Evolutionary conservation across 1,140 invertebrate species (phyloP).

Genomic region (Solenopsis invicta): DNA sequence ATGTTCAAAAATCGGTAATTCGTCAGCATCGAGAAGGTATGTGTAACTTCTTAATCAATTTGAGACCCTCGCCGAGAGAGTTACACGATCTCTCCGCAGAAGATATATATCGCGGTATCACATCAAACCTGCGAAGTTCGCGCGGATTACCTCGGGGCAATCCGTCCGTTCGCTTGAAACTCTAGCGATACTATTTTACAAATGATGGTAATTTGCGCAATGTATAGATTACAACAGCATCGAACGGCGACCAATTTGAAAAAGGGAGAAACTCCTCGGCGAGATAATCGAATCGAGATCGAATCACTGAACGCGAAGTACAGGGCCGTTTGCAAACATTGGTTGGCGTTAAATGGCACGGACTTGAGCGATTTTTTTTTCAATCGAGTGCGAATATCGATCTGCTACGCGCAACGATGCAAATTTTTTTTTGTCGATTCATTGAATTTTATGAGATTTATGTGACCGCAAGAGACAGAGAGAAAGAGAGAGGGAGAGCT

Average conservation of each 20-base stretch:
- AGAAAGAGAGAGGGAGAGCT: neutral
- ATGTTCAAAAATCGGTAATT: no score
- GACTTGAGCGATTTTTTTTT: neutral
- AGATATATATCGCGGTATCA: neutral
- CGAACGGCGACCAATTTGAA: neutral
- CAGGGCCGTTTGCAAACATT: neutral
- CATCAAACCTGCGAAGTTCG: conserved; percentile 19
- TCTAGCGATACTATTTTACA: neutral
- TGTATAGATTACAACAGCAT: neutral
- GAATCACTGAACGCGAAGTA: neutral
- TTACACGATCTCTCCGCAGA: neutral
- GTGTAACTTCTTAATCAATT: no score
- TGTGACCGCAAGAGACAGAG: neutral
- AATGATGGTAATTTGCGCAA: neutral
- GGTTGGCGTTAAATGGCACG: neutral
- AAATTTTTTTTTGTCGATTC: conserved; percentile 21
- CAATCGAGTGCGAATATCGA: neutral
- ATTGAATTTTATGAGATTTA: conserved; percentile 27
- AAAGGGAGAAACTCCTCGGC: neutral
- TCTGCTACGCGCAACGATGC: neutral
- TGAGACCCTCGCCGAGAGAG: neutral
- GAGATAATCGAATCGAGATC: neutral
- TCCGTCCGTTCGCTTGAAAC: no score
- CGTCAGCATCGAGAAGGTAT: no score
- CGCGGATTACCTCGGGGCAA: neutral